phyloP scores from a whole-genome alignment of 2,797 vertebrate species.

The Merluccius polli region DNA sequence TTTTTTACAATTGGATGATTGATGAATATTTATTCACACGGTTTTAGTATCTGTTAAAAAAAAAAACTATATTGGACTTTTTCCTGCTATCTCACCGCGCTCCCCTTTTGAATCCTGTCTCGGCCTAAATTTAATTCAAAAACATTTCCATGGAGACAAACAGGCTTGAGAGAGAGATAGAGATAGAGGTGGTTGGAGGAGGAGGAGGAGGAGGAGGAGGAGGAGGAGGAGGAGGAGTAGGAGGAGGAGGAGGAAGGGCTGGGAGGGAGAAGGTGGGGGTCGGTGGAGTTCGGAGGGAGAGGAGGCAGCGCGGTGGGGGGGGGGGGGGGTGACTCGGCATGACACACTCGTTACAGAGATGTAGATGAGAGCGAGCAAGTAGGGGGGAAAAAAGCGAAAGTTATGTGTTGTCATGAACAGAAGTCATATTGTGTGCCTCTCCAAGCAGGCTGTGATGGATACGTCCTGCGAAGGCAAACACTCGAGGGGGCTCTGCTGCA shows the following conservation, averaged over 20 bases:
- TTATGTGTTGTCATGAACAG: not conserved
- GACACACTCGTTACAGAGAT: not conserved
- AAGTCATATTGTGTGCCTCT: not conserved
- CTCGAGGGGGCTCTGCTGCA: not conserved
- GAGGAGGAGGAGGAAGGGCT: conserved; percentile 17
- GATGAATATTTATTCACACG: not conserved
- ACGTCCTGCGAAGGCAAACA: not conserved
- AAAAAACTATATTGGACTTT: not conserved
- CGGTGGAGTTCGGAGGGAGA: no score
- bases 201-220: conserved; percentile 43
- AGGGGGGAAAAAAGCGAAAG: not conserved
- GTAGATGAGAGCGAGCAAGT: not conserved
- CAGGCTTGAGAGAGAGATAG: conserved; percentile 27
- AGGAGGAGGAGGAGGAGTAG: conserved; percentile 38
- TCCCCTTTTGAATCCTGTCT: conserved; percentile 17
- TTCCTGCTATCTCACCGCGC: not conserved
- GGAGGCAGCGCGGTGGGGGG: not conserved
- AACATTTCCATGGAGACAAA: conserved; percentile 66
- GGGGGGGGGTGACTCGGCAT: not conserved
- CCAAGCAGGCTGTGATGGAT: not conserved
- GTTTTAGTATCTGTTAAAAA: not conserved
- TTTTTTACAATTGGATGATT: not conserved
- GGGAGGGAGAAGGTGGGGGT: not conserved
- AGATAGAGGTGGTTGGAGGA: conserved; percentile 38
- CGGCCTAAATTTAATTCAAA: conserved; percentile 49